Evolutionary conservation across 2,888 invertebrate genomes (phyloP), one percentile per base, ranked within the genome.

Genomic region (Sesamia inferens): DNA sequence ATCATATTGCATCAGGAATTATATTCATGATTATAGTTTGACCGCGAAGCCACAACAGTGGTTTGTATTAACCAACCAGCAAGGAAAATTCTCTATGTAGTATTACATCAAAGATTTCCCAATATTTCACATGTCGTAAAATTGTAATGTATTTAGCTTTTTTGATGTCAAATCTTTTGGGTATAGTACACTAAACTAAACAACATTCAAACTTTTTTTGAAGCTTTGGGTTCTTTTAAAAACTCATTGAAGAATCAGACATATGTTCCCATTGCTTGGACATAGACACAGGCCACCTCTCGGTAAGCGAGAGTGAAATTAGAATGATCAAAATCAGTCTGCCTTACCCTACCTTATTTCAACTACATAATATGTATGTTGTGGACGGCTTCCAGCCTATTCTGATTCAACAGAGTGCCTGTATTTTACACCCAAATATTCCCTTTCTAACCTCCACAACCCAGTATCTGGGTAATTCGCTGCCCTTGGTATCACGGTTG

Each of bases 21-120:
- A 10, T 57, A 31, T 31, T 31, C 31, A 31, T 31, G 31, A 31
- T n/a, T 59, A 42, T 24, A 31, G 47, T 16, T 47, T 44, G 19
- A 62, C 71, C 71, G 14, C 71, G 48, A 47, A 71, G 22, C 47
- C 47, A 19, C 13, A 19, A 8, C 11, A 62, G 39, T 47, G 47
- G 24, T 55, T 44, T 68, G 13, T 31, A 68, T 55, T 14, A 22
- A 55, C 22, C 13, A 14, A 68, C 16, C 68, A 54, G 67, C 19
- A 42, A 54, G 42, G 16, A 16, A 10, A 24, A 24, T 54, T 62
- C 24, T 44, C 31, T 70, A 24, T 42, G 42, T 24, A 62, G 39
- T 24, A 22, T 47, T 68, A 44, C 44, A 44, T 14, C 24, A 66
- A 69, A 66, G 24, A 19, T 68, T 69, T n/a, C 14, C 44, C 16